Evolutionary conservation across 2,113 vertebrate genomes (phyloP), one percentile per base, ranked within the genome.

Genomic region (Pseudorhombus dupliciocellatus): DNA sequence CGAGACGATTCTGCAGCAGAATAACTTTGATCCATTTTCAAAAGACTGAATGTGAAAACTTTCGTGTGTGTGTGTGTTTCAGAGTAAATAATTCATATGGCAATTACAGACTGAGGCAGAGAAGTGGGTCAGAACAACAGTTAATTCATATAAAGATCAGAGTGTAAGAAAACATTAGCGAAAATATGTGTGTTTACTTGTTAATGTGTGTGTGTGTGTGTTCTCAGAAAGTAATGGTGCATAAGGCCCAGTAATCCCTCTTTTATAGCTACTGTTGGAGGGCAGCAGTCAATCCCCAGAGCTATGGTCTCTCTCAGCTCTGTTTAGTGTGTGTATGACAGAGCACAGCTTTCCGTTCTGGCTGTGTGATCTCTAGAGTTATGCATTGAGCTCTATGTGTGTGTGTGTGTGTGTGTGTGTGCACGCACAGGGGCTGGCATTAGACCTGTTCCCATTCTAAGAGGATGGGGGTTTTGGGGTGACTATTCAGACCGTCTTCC

Each of bases 71-170:
- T 12, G 28, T 25, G 28, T 16, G 21, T 58, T 53, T 81, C 66
- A 25, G 52, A 59, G 58, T 88, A 73, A 88, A 88, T 85, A 70
- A 84, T 89, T 83, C 26, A 88, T 77, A 53, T 26, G 48, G 22
- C 53, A 52, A 84, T 77, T 65, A 63, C n/a, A 69, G 67, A 72
- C n/a, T 31, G 66, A 66, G 30, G 66, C 64, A 22, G 34, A 79
- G 66, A 90, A 88, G 64, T 88, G 76, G 83, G 84, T 88, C 87
- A 89, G 71, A 77, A 66, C 73, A 57, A 30, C 70, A 53, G 66
- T 66, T 55, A 28, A 44, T 60, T 75, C 3, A 24, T 69, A 31
- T 50, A 58, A 65, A 72, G 62, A 81, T 77, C 50, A 72, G 34
- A 61, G 61, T 53, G 53, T 59, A 70, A 30, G 57, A 16, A 16